phyloP scores from a whole-genome alignment of 1,140 invertebrate genomes.

The Littorina saxatilis region DNA sequence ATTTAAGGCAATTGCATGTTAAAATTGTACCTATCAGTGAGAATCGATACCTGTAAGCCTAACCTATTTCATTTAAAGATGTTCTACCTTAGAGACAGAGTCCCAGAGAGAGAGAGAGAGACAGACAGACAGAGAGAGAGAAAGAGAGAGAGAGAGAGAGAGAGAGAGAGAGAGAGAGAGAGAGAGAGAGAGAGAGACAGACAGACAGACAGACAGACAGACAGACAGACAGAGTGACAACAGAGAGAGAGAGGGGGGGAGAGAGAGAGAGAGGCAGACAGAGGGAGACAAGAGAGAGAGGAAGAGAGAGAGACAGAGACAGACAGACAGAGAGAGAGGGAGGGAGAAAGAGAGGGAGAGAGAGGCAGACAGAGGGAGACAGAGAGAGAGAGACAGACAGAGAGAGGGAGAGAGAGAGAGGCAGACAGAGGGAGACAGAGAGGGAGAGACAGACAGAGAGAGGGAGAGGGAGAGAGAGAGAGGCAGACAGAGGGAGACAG shows the following conservation, averaged over 20 bases:
- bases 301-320: background rate
- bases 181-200: too few relatives aligned
- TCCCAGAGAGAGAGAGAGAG: too few relatives aligned
- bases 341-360: background rate
- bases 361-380: too few relatives aligned
- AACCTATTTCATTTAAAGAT: too few relatives aligned
- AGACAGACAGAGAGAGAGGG: background rate
- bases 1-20: background rate
- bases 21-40: background rate
- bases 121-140: background rate
- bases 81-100: too few relatives aligned
- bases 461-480: background rate
- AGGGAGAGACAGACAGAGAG: background rate
- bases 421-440: too few relatives aligned
- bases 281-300: background rate
- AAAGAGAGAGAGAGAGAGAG: background rate
- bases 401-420: background rate
- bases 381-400: background rate
- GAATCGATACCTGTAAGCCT: too few relatives aligned
- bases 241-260: too few relatives aligned
- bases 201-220: background rate
- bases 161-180: background rate
- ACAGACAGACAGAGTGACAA: background rate
- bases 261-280: slow-evolving; percentile 2
- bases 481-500: too few relatives aligned